Base-by-base conservation (phyloP, 2,113 vertebrate genomes). In the Nerophis ophidion region DNA sequence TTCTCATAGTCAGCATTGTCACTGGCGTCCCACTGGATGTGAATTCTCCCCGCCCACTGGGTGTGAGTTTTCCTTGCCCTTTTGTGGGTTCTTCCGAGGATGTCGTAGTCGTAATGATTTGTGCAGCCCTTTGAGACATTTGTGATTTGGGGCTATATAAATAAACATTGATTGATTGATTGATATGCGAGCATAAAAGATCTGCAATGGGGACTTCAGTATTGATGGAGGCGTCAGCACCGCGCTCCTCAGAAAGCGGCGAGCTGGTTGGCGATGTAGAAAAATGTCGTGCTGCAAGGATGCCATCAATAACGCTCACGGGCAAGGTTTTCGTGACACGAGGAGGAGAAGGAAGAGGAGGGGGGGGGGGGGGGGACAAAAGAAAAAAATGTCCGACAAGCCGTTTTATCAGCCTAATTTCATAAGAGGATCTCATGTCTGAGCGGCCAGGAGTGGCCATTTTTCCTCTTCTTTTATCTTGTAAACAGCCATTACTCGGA, bases 251-350 rank as follows among this genome's bases (percentile, higher is more conserved):
- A 42, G n/a, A 35, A 8, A 55, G n/a, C 34, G 35, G 38, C 38
- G 35, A 77, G 75, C 58, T 46, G 16, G 36, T 66, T 33, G 71
- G 65, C 76, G 77, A 86, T 80, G 80, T 77, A 84, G 84, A 89
- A 85, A 87, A 86, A 87, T 86, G 84, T 84, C 86, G 81, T 75
- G 81, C 80, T 81, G 82, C 86, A 82, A 83, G 81, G 81, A 86
- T 86, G 78, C 85, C 87, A 91, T 91, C 86, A 90, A 90, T 91
- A 91, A 90, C 57, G 80, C 85, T 88, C 81, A 86, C 72, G 70
- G 80, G 85, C 85, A 88, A 88, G 79, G 85, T 88, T 90, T 76
- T 86, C 76, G 73, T 82, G 85, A 88, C 77, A 69, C 72, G 75
- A 78, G 83, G 82, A 81, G 40, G 40, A 44, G 40, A 12, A 11